Evolutionary conservation across 2,888 invertebrate genomes (phyloP).

Genomic region (Folsomia candida): DNA sequence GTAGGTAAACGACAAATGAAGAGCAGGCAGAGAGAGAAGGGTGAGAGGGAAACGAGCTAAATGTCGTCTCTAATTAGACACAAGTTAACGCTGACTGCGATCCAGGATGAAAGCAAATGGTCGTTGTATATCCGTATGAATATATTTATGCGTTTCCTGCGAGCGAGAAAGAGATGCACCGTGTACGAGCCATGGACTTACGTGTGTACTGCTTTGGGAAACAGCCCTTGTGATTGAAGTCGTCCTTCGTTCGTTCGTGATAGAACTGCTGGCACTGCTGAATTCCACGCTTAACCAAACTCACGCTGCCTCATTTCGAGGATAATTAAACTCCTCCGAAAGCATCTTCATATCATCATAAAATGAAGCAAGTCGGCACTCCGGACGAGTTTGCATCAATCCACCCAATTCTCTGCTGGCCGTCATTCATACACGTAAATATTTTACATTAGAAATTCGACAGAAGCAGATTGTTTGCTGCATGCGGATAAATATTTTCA

Average conservation of each 20-base stretch:
- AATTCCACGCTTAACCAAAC: slow-evolving; percentile 23
- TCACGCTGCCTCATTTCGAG: slow-evolving; percentile 23
- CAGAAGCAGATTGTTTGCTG: background rate
- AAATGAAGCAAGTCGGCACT: slow-evolving; percentile 1
- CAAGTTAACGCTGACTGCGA: slow-evolving; percentile 40
- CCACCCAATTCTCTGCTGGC: background rate
- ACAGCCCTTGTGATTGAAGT: background rate
- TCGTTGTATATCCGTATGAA: slow-evolving; percentile 12
- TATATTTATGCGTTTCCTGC: slow-evolving; percentile 15
- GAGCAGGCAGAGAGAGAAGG: background rate
- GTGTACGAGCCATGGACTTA: background rate
- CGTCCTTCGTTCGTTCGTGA: background rate
- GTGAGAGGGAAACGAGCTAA: slow-evolving; percentile 21
- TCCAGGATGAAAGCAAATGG: slow-evolving; percentile 15
- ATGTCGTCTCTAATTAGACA: slow-evolving; percentile 44
- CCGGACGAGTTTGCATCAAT: background rate
- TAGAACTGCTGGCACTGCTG: slow-evolving; percentile 18
- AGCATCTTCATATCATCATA: slow-evolving; percentile 20
- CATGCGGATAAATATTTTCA: background rate
- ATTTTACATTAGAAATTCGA: background rate
- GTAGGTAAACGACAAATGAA: too few species aligned
- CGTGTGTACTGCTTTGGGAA: background rate
- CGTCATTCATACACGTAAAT: background rate
- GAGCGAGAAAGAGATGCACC: slow-evolving; percentile 8
- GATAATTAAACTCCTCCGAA: slow-evolving; percentile 26